phyloP scores from a whole-genome alignment of 2,888 invertebrate species.

The Pterobdella sp. region DNA sequence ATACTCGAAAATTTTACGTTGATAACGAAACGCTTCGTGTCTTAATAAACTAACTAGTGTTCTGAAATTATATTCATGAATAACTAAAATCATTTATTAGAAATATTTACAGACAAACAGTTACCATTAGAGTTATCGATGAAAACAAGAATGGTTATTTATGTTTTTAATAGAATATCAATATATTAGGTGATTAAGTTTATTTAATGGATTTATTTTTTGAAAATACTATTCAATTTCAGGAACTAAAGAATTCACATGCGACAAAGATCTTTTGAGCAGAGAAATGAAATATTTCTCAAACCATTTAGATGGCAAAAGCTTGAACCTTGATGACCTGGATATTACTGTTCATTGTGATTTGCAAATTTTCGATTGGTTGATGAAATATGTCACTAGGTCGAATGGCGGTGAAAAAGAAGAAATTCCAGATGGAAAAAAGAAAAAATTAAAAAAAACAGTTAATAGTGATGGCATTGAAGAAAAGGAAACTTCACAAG shows the following conservation, averaged over 20 bases:
- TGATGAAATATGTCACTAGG: constrained; percentile 85
- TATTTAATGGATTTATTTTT: neutral
- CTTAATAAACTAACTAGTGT: too few species aligned
- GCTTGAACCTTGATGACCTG: constrained; percentile 64
- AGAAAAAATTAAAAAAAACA: too few species aligned
- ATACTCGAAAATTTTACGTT: too few species aligned
- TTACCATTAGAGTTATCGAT: constrained; percentile 11
- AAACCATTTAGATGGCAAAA: constrained; percentile 49
- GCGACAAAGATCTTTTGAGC: constrained; percentile 74
- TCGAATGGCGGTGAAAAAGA: constrained; percentile 18
- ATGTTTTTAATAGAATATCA: neutral
- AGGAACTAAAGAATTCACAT: constrained; percentile 67
- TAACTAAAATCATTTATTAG: too few species aligned
- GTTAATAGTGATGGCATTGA: too few species aligned
- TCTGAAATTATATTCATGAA: too few species aligned
- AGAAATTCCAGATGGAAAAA: too few species aligned
- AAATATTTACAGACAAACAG: neutral
- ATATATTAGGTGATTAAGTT: neutral
- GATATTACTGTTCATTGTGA: constrained; percentile 95
- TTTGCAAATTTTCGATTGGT: constrained; percentile 88
- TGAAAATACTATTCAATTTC: neutral
- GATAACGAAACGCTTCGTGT: too few species aligned
- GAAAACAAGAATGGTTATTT: constrained; percentile 17
- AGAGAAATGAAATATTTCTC: constrained; percentile 86
- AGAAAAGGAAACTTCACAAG: too few species aligned